Percentiles rank a stretch among this genome's conserved stretches.
phyloP scores from a whole-genome alignment of 2,888 invertebrate genomes.

The Drosophila infuscata region DNA sequence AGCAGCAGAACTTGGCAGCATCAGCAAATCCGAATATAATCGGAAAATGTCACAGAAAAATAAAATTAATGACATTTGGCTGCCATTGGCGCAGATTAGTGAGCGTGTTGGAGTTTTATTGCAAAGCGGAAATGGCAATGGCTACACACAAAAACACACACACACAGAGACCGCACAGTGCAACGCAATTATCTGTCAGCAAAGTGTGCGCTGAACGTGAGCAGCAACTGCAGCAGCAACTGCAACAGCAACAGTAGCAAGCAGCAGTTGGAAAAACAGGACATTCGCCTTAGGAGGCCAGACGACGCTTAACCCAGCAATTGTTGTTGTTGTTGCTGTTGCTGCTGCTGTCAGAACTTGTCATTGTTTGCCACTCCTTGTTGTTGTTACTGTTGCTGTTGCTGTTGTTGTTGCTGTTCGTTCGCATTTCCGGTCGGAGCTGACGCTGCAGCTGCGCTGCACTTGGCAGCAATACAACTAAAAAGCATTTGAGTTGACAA shows the following conservation, averaged over 20 bases:
- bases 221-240: constrained; percentile 20
- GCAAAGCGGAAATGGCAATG: constrained; percentile 74
- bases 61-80: constrained; percentile 75
- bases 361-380: constrained; percentile 72
- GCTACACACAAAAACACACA: constrained; percentile 66
- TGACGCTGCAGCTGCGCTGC: constrained; percentile 57
- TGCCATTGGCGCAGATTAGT: constrained; percentile 72
- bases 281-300: constrained; percentile 65
- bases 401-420: constrained; percentile 29
- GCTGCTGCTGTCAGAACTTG: constrained; percentile 74
- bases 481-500: constrained; percentile 71
- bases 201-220: constrained; percentile 66
- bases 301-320: constrained; percentile 42
- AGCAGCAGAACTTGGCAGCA: constrained; percentile 10
- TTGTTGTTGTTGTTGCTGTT: constrained; percentile 29
- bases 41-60: constrained; percentile 75
- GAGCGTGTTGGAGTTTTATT: constrained; percentile 74
- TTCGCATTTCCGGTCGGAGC: constrained; percentile 71
- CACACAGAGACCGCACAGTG: constrained; percentile 37
- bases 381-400: constrained; percentile 21
- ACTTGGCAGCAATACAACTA: constrained; percentile 75
- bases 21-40: constrained; percentile 72
- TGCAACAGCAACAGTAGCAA: constrained; percentile 20
- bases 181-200: constrained; percentile 75
- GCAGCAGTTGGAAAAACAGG: constrained; percentile 40